Conservation (phyloP, 2,113 vertebrate genomes). For the Ctenomys sociabilis region DNA sequence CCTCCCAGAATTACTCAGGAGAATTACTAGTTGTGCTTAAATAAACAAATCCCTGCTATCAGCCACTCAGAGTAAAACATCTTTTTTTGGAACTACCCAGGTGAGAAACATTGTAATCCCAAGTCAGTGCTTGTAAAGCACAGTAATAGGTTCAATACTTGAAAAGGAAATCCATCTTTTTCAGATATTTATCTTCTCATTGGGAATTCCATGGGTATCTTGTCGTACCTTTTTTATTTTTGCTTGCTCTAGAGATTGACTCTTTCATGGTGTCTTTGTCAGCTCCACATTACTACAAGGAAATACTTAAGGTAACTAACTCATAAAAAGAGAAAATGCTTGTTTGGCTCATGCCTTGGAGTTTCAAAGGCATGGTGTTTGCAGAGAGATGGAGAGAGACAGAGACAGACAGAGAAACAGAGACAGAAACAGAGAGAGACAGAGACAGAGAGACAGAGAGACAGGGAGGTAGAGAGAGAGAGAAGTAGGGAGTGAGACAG, state of each 20-base stretch:
- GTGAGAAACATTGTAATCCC: constrained; percentile 37
- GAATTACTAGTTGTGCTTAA: constrained; percentile 32
- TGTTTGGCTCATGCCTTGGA: not conserved
- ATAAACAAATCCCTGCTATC: not conserved
- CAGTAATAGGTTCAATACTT: constrained; percentile 25
- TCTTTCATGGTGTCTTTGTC: not conserved
- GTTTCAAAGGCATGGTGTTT: not conserved
- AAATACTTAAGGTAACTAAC: not conserved
- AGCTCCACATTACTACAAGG: not conserved
- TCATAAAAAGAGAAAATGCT: not conserved
- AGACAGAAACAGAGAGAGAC: too few species aligned
- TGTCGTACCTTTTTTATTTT: constrained; percentile 21
- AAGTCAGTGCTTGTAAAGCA: constrained; percentile 8
- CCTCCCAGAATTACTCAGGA: not conserved
- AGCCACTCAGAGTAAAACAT: not conserved
- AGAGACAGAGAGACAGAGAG: not conserved
- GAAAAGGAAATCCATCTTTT: constrained; percentile 48
- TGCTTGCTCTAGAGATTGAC: not conserved
- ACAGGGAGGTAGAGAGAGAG: not conserved
- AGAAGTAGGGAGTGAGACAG: too few species aligned
- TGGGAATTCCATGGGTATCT: not conserved
- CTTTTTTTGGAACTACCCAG: constrained; percentile 12
- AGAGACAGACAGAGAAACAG: too few species aligned
- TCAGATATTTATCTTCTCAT: not conserved
- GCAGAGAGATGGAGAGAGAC: not conserved